These are phyloP conservation scores for Esox masquinongy DNA, from an alignment of 2,797 vertebrate species.

Conservation along the genomic window DNA sequence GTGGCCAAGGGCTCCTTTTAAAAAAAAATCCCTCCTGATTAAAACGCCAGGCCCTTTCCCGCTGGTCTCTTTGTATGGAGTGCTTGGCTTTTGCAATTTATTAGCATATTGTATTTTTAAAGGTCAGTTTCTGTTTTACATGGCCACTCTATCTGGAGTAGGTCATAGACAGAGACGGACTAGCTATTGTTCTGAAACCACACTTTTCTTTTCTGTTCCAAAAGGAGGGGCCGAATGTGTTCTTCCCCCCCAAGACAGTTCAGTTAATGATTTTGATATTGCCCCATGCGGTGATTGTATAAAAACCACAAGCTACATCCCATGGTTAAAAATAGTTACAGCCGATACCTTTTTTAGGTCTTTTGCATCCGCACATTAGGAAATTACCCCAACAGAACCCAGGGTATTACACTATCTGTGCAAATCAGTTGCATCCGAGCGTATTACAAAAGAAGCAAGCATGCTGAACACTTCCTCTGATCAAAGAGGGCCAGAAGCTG, in stretches of 20 bases:
- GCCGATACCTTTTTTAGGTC: background rate
- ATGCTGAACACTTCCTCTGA: slow-evolving; percentile 9
- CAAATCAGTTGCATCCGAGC: slow-evolving; percentile 5
- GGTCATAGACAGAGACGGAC: slow-evolving; percentile 59
- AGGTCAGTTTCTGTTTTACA: slow-evolving; percentile 70
- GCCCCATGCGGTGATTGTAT: background rate
- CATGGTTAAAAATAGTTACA: background rate
- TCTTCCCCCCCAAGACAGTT: background rate
- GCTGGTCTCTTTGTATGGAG: slow-evolving; percentile 74
- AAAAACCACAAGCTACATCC: background rate
- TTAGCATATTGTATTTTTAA: slow-evolving; percentile 79
- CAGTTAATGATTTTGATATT: background rate
- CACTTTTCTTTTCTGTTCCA: slow-evolving; percentile 24
- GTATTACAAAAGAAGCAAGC: slow-evolving; percentile 2
- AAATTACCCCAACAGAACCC: background rate
- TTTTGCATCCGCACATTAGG: background rate
- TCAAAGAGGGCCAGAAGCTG: slow-evolving; percentile 12
- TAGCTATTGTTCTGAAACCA: slow-evolving; percentile 66
- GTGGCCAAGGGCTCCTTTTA: slow-evolving; percentile 74
- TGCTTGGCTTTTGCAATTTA: slow-evolving; percentile 76
- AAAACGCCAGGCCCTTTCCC: slow-evolving; percentile 71
- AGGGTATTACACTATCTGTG: background rate
- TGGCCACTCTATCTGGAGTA: slow-evolving; percentile 65
- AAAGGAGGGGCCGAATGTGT: slow-evolving; percentile 1
- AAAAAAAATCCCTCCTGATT: slow-evolving; percentile 67